phyloP scores from a whole-genome alignment of 2,888 invertebrate species.

The Apeira syringaria region DNA sequence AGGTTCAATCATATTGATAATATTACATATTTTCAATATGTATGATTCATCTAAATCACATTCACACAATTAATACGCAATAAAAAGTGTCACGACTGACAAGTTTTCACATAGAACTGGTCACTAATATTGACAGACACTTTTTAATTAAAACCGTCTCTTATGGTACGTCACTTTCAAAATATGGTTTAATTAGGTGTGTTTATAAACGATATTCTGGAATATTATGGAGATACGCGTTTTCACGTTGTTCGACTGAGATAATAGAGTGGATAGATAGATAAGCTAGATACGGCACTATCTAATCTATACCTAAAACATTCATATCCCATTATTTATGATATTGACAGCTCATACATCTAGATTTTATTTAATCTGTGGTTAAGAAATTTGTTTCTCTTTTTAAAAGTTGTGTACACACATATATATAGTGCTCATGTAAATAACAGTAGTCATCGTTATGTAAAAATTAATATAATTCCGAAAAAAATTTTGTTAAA shows the following conservation, averaged over 20 bases:
- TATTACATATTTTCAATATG: slow-evolving; percentile 1
- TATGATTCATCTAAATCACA: background rate
- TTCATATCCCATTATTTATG: slow-evolving; percentile 6
- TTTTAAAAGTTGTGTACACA: no score
- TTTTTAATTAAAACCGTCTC: no score
- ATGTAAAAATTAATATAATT: no score
- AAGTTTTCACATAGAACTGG: background rate
- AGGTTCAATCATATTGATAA: slow-evolving; percentile 5
- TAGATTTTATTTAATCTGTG: slow-evolving; percentile 7
- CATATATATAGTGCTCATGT: no score
- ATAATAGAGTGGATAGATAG: slow-evolving; percentile 2
- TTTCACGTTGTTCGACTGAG: slow-evolving; percentile 1
- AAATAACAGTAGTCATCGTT: no score
- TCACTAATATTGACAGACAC: no score
- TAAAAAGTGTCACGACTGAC: background rate
- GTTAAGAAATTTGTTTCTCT: background rate
- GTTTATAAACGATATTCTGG: background rate
- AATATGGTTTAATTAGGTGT: no score
- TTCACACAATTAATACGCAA: background rate
- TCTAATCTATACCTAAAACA: slow-evolving; percentile 9
- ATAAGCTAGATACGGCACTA: slow-evolving; percentile 4
- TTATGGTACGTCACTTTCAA: no score
- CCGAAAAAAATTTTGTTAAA: no score
- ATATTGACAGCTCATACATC: slow-evolving; percentile 2
- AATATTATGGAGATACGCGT: background rate